Evolutionary conservation across 1,140 invertebrate genomes (phyloP), one percentile per base, ranked within the genome.

Genomic region (Calliphora vicina): DNA sequence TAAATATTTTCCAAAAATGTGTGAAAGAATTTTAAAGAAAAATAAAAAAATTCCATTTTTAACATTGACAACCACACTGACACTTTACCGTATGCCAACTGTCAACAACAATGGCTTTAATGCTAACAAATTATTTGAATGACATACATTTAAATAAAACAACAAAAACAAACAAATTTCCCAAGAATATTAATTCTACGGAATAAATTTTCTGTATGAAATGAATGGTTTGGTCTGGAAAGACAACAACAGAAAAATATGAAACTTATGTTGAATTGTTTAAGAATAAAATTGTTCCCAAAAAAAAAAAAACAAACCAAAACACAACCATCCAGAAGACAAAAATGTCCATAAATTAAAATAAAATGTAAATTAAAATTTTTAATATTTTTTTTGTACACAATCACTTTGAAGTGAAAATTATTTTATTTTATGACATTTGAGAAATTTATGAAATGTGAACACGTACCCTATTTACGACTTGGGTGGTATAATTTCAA

Each of bases 51-150:
- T 50, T 50, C 0, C 12, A 57, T 23, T 23, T 10, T 1, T 23
- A 67, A 67, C 20, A 23, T 67, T 67, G 20, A 67, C n/a, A 67
- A 23, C n/a, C 3, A n/a, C 20, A 67, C 13, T 67, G 61, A 67
- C 61, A 67, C n/a, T 67, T 20, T 67, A 67, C 61, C 61, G 1
- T 67, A 67, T 67, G 61, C 61, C 61, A 67, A 67, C 61, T 67
- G 61, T 67, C 61, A 67, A 67, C 61, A 67, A 67, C 61, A 67
- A 67, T 67, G 61, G 13, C 17, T 23, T 23, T 67, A 67, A 67
- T 67, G n/a, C 61, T 23, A 67, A 67, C 61, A 67, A 67, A 67
- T 67, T 67, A 67, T 67, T 20, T 67, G n/a, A 23, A 67, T 67
- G 61, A 67, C 61, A 67, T 23, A 67, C 17, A 67, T 67, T 23